These are phyloP conservation scores for Melanocharis versteri DNA, from an alignment of 2,113 vertebrate genomes.

Conservation along the genomic window DNA sequence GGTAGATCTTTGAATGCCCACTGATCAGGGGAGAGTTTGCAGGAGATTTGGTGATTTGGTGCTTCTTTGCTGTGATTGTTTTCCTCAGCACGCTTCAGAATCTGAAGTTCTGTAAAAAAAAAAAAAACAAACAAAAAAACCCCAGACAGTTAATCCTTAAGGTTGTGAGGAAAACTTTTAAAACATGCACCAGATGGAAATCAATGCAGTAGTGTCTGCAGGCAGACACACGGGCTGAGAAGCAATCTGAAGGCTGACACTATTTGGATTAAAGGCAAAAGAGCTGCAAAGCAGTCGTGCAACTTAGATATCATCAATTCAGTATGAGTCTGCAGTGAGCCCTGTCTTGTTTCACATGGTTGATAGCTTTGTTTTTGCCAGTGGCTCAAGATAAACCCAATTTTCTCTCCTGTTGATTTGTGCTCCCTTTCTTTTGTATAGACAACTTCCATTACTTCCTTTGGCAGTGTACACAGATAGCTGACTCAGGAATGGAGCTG, in stretches of 20 bases:
- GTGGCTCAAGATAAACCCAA: not conserved
- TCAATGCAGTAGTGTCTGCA: slow-evolving; percentile 31
- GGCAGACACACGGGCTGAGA: not conserved
- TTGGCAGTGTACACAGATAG: not conserved
- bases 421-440: not conserved
- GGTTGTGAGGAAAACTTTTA: not conserved
- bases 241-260: not conserved
- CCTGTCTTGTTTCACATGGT: not conserved
- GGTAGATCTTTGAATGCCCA: slow-evolving; percentile 10
- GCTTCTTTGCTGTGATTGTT: slow-evolving; percentile 51
- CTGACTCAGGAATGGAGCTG: not conserved
- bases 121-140: not conserved
- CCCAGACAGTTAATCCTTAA: not conserved
- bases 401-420: slow-evolving; percentile 40
- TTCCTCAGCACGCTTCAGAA: not conserved
- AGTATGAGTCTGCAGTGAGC: not conserved
- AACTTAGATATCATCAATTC: not conserved
- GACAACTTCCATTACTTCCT: slow-evolving; percentile 35
- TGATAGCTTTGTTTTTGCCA: not conserved
- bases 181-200: slow-evolving; percentile 27
- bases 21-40: not conserved
- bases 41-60: slow-evolving; percentile 34
- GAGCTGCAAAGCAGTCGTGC: not conserved
- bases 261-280: not conserved
- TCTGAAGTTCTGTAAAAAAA: not conserved